Conservation (phyloP, 2,888 invertebrate genomes). For the Tipula helvola region DNA sequence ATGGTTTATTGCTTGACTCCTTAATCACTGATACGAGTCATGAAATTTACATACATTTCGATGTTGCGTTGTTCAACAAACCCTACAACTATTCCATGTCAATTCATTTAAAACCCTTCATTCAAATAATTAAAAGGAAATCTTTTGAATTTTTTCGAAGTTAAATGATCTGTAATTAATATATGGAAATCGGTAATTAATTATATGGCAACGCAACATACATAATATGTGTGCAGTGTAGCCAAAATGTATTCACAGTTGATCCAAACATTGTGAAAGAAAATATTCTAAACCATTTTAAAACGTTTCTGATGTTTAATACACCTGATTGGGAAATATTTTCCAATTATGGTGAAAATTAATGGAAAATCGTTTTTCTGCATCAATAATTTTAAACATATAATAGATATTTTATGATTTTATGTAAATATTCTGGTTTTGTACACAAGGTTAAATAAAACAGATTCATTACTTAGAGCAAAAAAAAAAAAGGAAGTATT, state of each 20-base stretch:
- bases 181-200: not conserved
- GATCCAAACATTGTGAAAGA: not conserved
- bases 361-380: not conserved
- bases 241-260: not conserved
- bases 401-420: not conserved
- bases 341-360: not conserved
- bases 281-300: not conserved
- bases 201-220: not conserved
- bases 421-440: not conserved
- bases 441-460: too few species aligned
- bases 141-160: not conserved
- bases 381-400: not conserved
- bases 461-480: too few species aligned
- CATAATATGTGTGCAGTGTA: not conserved
- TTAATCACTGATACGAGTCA: too few species aligned
- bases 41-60: too few species aligned
- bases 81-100: too few species aligned
- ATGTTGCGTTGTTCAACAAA: too few species aligned
- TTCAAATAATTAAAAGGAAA: not conserved
- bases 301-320: not conserved
- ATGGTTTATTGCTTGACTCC: too few species aligned
- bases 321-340: not conserved
- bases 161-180: not conserved
- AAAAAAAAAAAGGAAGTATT: too few species aligned
- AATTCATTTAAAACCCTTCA: not conserved